A percentile compares a stretch with the other conserved stretches of the same genome.
These are phyloP conservation scores for Drosophila yooni DNA, from an alignment of 2,888 invertebrate species.

Conservation along the genomic window DNA sequence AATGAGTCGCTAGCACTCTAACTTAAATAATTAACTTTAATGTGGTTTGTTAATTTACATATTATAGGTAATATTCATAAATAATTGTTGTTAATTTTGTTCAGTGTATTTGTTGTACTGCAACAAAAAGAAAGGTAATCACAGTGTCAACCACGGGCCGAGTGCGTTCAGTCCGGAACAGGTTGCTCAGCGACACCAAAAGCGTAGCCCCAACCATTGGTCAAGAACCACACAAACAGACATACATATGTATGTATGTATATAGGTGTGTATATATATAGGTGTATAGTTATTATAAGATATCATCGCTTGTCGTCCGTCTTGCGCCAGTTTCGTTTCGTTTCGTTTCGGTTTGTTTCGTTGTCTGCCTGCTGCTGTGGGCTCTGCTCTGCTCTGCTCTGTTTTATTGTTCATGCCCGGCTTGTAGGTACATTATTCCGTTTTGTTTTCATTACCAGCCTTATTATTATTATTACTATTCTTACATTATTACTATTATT, in stretches of 20 bases:
- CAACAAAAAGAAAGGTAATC: slow-evolving; percentile 77
- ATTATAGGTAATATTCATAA: no score
- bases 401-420: slow-evolving; percentile 39
- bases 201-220: slow-evolving; percentile 32
- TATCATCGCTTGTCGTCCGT: slow-evolving; percentile 25
- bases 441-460: slow-evolving; percentile 70
- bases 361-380: slow-evolving; percentile 10
- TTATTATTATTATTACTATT: slow-evolving; percentile 36
- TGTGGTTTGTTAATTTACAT: no score
- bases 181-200: slow-evolving; percentile 65
- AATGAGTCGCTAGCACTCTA: background rate
- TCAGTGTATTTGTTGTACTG: slow-evolving; percentile 19
- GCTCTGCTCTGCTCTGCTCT: slow-evolving; percentile 6
- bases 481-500: slow-evolving; percentile 16
- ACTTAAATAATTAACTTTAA: background rate
- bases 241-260: background rate
- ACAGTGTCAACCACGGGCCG: slow-evolving; percentile 64
- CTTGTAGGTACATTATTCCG: slow-evolving; percentile 47
- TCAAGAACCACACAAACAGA: slow-evolving; percentile 46
- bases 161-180: slow-evolving; percentile 62
- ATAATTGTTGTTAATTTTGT: slow-evolving; percentile 1
- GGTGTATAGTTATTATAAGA: slow-evolving; percentile 30
- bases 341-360: slow-evolving; percentile 11
- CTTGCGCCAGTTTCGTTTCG: slow-evolving; percentile 58
- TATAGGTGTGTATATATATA: background rate